These are phyloP conservation scores for Tympanuchus pallidicinctus DNA, from an alignment of 2,113 vertebrate species.

Conservation along the genomic window DNA sequence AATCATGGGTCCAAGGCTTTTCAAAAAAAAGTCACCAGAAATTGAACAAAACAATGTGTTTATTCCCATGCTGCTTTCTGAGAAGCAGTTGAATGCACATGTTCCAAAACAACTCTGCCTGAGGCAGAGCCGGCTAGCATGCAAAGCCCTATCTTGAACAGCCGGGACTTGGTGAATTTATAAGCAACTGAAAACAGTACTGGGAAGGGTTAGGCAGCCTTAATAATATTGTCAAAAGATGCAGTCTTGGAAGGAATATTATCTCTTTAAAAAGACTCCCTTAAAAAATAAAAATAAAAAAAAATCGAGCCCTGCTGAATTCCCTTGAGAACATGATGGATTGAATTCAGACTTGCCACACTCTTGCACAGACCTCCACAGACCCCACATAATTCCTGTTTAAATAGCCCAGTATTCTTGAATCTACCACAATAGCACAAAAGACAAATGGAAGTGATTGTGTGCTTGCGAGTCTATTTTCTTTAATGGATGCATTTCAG, in stretches of 20 bases:
- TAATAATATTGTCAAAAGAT: not conserved
- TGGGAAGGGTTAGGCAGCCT: constrained; percentile 22
- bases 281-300: not conserved
- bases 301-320: not conserved
- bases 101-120: constrained; percentile 61
- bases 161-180: constrained; percentile 26
- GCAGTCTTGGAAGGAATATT: not conserved
- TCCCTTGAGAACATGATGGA: not conserved
- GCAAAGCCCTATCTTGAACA: constrained; percentile 21
- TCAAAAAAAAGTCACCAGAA: constrained; percentile 39
- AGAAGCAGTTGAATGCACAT: constrained; percentile 64
- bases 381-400: not conserved
- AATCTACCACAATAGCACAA: constrained; percentile 17
- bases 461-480: not conserved
- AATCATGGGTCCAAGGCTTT: constrained; percentile 27
- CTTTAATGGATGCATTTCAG: not conserved
- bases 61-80: constrained; percentile 70
- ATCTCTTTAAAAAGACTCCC: not conserved
- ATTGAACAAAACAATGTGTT: constrained; percentile 69
- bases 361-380: not conserved
- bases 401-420: not conserved
- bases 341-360: not conserved
- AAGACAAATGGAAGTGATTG: constrained; percentile 32
- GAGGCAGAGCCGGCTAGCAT: constrained; percentile 47
- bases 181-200: constrained; percentile 31